Evolutionary conservation across 2,888 invertebrate genomes (phyloP).

Genomic region (Eledone cirrhosa): DNA sequence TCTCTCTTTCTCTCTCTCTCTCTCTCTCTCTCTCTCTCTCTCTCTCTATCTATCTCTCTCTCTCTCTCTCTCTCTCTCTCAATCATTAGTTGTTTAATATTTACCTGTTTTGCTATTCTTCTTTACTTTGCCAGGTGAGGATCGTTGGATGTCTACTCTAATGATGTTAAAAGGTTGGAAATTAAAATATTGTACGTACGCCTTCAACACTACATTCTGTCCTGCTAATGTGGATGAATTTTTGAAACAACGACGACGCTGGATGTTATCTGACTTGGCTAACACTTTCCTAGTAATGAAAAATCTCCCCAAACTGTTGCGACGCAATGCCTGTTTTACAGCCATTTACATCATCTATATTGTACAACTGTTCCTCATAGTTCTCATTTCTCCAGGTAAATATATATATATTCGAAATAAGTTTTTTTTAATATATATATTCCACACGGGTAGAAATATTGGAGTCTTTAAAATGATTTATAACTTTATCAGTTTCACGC

Average conservation of each 20-base stretch:
- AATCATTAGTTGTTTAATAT: too few species aligned
- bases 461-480: too few species aligned
- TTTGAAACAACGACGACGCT: constrained; percentile 47
- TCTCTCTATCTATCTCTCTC: too few species aligned
- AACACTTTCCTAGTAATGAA: constrained; percentile 45
- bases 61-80: too few species aligned
- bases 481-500: too few species aligned
- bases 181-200: constrained; percentile 48
- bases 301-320: constrained; percentile 37
- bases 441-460: too few species aligned
- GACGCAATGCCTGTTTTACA: constrained; percentile 43
- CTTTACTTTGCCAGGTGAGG: constrained; percentile 41
- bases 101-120: too few species aligned
- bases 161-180: constrained; percentile 55
- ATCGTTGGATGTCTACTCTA: constrained; percentile 53
- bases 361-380: constrained; percentile 45
- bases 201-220: constrained; percentile 48
- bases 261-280: constrained; percentile 50
- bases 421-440: too few species aligned
- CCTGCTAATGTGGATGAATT: constrained; percentile 46
- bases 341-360: constrained; percentile 46
- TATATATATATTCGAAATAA: constrained; percentile 20
- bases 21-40: too few species aligned
- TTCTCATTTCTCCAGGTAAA: constrained; percentile 43
- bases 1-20: not conserved